Percentiles rank a stretch among this genome's conserved stretches.
These are phyloP conservation scores for Bradypodion pumilum DNA, from an alignment of 2,797 vertebrate genomes.

Conservation along the genomic window DNA sequence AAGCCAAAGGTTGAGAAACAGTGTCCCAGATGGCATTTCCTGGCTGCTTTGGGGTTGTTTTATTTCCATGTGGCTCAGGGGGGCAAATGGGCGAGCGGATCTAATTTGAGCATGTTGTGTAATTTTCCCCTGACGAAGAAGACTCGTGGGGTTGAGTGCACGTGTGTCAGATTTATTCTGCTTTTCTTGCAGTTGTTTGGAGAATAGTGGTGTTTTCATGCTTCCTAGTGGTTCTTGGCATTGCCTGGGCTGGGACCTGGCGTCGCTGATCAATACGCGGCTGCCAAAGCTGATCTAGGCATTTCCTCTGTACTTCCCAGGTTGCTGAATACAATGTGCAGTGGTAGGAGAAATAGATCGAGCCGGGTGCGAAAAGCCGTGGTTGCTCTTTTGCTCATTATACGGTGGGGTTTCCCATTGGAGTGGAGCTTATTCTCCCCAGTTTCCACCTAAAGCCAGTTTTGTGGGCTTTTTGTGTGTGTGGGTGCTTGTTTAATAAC, in stretches of 20 bases:
- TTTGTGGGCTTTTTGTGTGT: too few relatives aligned
- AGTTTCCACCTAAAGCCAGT: too few relatives aligned
- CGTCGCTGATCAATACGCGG: background rate
- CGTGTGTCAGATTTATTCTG: background rate
- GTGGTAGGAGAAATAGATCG: background rate
- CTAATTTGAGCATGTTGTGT: background rate
- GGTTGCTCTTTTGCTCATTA: too few relatives aligned
- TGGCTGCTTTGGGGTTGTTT: background rate
- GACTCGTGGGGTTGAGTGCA: background rate
- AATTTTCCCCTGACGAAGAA: background rate
- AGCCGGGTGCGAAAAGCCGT: too few relatives aligned
- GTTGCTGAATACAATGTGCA: slow-evolving; percentile 16
- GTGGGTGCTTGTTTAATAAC: too few relatives aligned
- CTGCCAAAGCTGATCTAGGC: background rate
- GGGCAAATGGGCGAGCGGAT: background rate
- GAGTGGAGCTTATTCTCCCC: too few relatives aligned
- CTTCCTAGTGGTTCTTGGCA: fast-evolving
- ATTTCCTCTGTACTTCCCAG: background rate
- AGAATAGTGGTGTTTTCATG: too few relatives aligned
- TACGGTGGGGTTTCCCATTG: too few relatives aligned
- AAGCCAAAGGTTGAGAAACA: too few relatives aligned
- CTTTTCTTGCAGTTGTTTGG: background rate
- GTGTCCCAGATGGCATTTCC: too few relatives aligned
- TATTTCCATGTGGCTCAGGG: background rate
- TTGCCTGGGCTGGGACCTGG: background rate